phyloP scores from a whole-genome alignment of 2,113 vertebrate genomes.

The Anhinga anhinga region DNA sequence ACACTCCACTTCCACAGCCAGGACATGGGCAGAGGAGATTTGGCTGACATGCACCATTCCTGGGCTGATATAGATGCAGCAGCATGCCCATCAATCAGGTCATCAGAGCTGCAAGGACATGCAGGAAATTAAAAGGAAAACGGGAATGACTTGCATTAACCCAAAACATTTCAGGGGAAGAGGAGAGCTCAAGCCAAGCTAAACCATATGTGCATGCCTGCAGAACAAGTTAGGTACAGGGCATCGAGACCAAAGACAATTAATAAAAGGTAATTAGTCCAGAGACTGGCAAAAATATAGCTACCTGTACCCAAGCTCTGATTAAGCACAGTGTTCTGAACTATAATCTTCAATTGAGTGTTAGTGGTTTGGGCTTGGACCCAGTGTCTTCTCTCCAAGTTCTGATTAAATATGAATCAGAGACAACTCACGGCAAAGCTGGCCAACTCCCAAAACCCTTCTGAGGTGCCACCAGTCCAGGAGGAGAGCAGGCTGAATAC shows the following conservation, averaged over 20 bases:
- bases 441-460: not conserved
- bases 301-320: not conserved
- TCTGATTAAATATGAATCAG: not conserved
- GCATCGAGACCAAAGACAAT: not conserved
- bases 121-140: not conserved
- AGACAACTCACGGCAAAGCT: not conserved
- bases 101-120: not conserved
- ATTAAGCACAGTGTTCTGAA: not conserved
- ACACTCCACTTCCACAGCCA: not conserved
- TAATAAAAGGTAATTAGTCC: not conserved
- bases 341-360: not conserved
- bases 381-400: not conserved
- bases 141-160: not conserved
- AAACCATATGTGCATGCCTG: not conserved
- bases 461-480: not conserved
- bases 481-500: not conserved
- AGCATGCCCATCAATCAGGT: accelerated
- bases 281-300: not conserved
- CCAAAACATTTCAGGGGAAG: not conserved
- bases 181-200: not conserved
- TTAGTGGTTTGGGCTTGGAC: not conserved
- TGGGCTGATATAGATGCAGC: not conserved
- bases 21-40: not conserved
- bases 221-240: not conserved
- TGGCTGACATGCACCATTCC: accelerated